Conservation (phyloP, 2,797 vertebrate species). For the Echeneis naucrates region DNA sequence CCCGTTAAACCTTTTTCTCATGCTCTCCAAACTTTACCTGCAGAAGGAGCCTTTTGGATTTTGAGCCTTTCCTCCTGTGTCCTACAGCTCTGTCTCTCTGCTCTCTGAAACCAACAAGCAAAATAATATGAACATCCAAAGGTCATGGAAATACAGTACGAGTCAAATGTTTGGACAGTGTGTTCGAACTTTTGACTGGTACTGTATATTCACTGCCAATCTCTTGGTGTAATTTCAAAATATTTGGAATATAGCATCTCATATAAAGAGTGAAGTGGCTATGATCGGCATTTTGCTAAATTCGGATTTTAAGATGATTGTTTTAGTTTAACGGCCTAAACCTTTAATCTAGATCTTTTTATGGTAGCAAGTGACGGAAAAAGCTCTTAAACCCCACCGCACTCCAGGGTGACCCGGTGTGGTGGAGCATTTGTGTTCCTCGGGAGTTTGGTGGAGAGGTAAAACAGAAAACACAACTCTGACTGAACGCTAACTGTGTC, state of each 20-base stretch:
- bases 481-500: too few relatives aligned
- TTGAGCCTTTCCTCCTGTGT: slow-evolving; percentile 92
- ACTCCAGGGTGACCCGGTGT: not conserved
- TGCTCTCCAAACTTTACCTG: slow-evolving; percentile 85
- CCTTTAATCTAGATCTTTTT: not conserved
- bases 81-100: slow-evolving; percentile 91
- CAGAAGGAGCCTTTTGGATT: slow-evolving; percentile 90
- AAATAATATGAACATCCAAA: slow-evolving; percentile 37
- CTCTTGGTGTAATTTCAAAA: not conserved
- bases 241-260: not conserved
- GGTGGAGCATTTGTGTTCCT: not conserved
- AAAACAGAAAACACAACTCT: not conserved
- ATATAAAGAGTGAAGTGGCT: not conserved
- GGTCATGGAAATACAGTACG: not conserved
- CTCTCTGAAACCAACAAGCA: slow-evolving; percentile 84
- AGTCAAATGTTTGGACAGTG: too few relatives aligned
- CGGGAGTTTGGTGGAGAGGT: not conserved
- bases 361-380: too few relatives aligned
- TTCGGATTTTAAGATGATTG: not conserved
- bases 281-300: not conserved
- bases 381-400: too few relatives aligned
- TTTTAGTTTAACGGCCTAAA: not conserved
- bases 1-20: not conserved
- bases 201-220: not conserved
- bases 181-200: too few relatives aligned